These are phyloP conservation scores for Enteromius unitaeniatus DNA, from an alignment of 2,797 vertebrate genomes.

Conservation along the genomic window DNA sequence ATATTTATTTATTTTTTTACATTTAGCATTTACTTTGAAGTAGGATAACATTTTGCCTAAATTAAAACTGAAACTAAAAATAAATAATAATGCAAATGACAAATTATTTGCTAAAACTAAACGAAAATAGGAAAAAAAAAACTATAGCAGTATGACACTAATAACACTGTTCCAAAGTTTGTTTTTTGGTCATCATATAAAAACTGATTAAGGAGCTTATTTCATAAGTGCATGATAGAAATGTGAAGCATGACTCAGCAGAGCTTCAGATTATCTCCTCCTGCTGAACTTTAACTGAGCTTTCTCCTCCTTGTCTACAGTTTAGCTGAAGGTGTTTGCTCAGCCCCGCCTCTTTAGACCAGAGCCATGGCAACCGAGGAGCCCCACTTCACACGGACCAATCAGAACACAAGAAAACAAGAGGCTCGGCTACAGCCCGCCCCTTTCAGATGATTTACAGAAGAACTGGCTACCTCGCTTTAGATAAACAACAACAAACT, in stretches of 20 bases:
- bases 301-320: too few species aligned
- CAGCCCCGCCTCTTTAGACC: slow-evolving; percentile 1
- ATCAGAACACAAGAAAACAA: slow-evolving; percentile 12
- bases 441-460: not conserved
- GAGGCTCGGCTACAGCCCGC: slow-evolving; percentile 33
- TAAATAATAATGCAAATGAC: too few species aligned
- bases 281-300: not conserved
- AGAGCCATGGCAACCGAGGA: slow-evolving; percentile 20
- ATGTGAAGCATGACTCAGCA: not conserved
- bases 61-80: too few species aligned
- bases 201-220: not conserved
- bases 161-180: not conserved
- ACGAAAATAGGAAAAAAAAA: not conserved
- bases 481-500: slow-evolving; percentile 10
- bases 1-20: too few species aligned
- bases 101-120: not conserved
- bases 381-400: slow-evolving; percentile 14
- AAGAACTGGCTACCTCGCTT: slow-evolving; percentile 2
- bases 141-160: not conserved
- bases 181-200: not conserved
- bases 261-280: not conserved
- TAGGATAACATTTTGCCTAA: too few species aligned
- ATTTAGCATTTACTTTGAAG: not conserved
- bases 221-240: too few species aligned
- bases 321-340: not conserved